Evolutionary conservation across 2,113 vertebrate species (phyloP), one percentile per base, ranked within the genome.

Genomic region (Sebastes schlegelii): DNA sequence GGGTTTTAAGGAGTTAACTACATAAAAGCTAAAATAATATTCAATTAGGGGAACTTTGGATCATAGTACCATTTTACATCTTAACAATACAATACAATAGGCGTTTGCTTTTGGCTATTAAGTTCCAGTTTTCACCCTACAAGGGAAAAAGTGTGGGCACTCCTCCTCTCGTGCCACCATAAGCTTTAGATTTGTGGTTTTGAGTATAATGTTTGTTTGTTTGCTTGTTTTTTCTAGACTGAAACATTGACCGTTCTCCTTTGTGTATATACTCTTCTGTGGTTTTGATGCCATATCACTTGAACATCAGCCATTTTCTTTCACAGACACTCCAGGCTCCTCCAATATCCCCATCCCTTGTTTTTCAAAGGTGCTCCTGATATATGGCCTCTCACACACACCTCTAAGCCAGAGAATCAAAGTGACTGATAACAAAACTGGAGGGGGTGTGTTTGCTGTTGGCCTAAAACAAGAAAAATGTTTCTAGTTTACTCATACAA

Each of bases 381-480:
- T 90, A 62, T 79, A 93, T 43, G 73, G 69, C 34, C 49, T 78
- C 60, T 16, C 60, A 40, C 79, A 62, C 54, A 55, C 65, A 77
- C 75, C 89, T 88, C 64, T 75, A 63, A 92, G 87, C 88, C 57
- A 73, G 40, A 26, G 64, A 68, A 68, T 89, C 54, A 87, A 19
- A 73, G 84, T 88, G 90, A 92, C 89, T 88, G 82, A 92, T 87
- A 79, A 64, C 49, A 49, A 23, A 80, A 74, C 68, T 48, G 8
- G 23, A 34, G 4, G 43, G 2, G 52, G 40, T 26, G 65, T 86
- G 64, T 86, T 89, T 69, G 78, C 75, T 84, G 43, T 51, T 19
- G 64, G 63, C 52, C 65, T 17, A 48, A 85, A 86, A 34, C 26
- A 34, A 34, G 26, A 34, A 69, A 55, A 76, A 0, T 26, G 0